Conservation (phyloP, 2,113 vertebrate genomes). For the Dasyornis broadbenti region DNA sequence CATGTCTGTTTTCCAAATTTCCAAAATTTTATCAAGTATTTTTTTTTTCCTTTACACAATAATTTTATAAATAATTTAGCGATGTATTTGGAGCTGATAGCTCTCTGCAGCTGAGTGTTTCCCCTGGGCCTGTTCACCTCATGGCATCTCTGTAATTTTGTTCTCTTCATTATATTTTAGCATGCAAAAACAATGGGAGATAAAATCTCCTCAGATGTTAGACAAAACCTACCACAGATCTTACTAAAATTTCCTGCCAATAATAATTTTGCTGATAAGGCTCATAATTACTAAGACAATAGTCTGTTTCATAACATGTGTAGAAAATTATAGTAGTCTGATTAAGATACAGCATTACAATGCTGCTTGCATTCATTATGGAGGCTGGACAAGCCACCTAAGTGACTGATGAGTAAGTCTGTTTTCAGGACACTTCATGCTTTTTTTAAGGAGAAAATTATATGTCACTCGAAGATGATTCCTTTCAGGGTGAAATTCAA, state of each 20-base stretch:
- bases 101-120: neutral
- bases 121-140: neutral
- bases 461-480: neutral
- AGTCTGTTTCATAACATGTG: neutral
- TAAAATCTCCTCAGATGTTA: neutral
- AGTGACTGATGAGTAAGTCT: neutral
- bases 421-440: neutral
- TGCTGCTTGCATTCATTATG: neutral
- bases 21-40: neutral
- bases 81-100: neutral
- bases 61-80: neutral
- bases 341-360: neutral
- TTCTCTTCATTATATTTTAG: slow-evolving; percentile 14
- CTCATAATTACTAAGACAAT: neutral
- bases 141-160: neutral
- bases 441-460: neutral
- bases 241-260: neutral
- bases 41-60: neutral
- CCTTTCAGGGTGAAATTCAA: neutral
- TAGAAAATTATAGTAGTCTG: slow-evolving; percentile 4
- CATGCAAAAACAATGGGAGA: neutral
- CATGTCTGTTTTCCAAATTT: neutral
- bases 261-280: slow-evolving; percentile 29
- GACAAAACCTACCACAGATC: neutral
- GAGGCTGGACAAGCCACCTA: neutral